Percentiles rank a stretch among this genome's conserved stretches.
These are phyloP conservation scores for Sigmodon hispidus DNA, from an alignment of 2,113 vertebrate species.

Conservation along the genomic window DNA sequence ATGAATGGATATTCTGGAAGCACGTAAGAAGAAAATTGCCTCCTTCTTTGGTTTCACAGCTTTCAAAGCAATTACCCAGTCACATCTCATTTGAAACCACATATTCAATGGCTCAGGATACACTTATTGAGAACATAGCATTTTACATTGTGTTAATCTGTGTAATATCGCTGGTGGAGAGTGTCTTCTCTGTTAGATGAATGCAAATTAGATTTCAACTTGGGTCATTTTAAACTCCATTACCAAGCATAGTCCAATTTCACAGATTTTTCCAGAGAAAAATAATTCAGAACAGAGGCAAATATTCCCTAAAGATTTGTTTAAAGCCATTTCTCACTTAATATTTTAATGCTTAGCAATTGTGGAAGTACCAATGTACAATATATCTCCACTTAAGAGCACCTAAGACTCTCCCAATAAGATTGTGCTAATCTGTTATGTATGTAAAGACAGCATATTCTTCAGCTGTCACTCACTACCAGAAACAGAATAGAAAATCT, in stretches of 20 bases:
- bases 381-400: conserved; percentile 47
- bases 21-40: conserved; percentile 38
- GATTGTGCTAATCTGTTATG: conserved; percentile 59
- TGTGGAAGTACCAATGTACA: conserved; percentile 57
- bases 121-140: conserved; percentile 58
- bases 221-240: conserved; percentile 57
- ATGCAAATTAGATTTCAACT: conserved; percentile 57
- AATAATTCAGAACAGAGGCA: conserved; percentile 58
- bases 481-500: conserved; percentile 73
- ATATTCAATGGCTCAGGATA: not conserved
- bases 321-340: conserved; percentile 66
- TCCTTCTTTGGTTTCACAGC: conserved; percentile 36
- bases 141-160: conserved; percentile 61
- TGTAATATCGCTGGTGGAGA: conserved; percentile 16
- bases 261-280: conserved; percentile 73
- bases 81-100: conserved; percentile 46
- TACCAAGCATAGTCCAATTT: conserved; percentile 62
- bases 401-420: conserved; percentile 53
- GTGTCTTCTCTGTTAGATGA: not conserved
- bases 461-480: conserved; percentile 46
- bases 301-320: conserved; percentile 69
- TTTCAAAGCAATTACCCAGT: conserved; percentile 59
- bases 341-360: conserved; percentile 73
- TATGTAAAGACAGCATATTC: conserved; percentile 34
- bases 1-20: not conserved